Evolutionary conservation across 2,113 vertebrate species (phyloP).

Genomic region (Phaethornis superciliosus): DNA sequence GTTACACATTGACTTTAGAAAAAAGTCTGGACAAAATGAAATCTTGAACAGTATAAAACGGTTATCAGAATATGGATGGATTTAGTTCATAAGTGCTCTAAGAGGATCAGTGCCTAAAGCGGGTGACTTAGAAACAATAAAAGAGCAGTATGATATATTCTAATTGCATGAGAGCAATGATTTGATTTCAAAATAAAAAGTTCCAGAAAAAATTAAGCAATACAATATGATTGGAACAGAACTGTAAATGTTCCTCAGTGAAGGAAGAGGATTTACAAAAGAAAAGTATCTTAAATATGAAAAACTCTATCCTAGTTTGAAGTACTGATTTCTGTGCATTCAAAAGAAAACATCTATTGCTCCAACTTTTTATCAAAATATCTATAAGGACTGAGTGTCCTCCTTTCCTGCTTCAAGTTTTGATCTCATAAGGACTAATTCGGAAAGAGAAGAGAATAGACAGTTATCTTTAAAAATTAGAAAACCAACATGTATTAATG

Average conservation of each 20-base stretch:
- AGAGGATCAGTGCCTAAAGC: not conserved
- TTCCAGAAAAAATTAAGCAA: not conserved
- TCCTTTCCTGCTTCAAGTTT: not conserved
- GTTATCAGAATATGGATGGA: not conserved
- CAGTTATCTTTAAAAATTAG: not conserved
- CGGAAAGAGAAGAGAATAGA: not conserved
- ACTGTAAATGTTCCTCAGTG: not conserved
- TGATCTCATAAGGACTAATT: not conserved
- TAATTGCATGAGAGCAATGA: not conserved
- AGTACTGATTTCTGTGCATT: not conserved
- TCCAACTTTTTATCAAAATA: not conserved
- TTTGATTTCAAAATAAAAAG: not conserved
- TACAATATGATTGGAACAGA: not conserved
- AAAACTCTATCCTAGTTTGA: not conserved
- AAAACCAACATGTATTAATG: not conserved
- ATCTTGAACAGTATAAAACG: not conserved
- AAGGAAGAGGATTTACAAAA: not conserved
- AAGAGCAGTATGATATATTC: not conserved
- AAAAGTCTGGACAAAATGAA: not conserved
- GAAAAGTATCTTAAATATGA: not conserved
- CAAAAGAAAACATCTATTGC: not conserved
- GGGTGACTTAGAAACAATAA: not conserved
- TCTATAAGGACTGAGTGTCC: not conserved
- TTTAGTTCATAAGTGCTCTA: not conserved
- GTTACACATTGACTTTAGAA: not conserved